These are phyloP conservation scores for Bemisia tabaci DNA, from an alignment of 1,140 invertebrate genomes.

Conservation along the genomic window DNA sequence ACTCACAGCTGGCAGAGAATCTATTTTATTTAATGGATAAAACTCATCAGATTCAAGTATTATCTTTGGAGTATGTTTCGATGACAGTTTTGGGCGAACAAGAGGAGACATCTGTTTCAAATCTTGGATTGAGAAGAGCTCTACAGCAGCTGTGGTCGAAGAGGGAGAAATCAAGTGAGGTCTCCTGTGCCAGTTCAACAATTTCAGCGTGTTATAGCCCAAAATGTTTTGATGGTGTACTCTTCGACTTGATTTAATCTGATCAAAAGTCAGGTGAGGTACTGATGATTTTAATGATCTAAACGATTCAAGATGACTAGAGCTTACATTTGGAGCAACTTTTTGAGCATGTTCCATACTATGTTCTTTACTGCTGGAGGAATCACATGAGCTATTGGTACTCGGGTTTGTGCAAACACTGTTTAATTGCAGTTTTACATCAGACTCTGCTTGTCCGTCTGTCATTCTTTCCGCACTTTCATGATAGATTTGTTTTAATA, in stretches of 20 bases:
- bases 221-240: conserved; percentile 47
- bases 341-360: background rate
- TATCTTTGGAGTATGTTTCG: background rate
- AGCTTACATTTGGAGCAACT: background rate
- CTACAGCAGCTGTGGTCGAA: conserved; percentile 18
- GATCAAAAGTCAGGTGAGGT: background rate
- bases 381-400: conserved; percentile 62
- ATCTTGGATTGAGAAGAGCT: conserved; percentile 18
- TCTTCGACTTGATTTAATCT: background rate
- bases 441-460: conserved; percentile 6
- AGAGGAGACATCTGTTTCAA: conserved; percentile 20
- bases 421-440: conserved; percentile 14
- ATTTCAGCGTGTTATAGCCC: conserved; percentile 66
- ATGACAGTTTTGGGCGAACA: conserved; percentile 15
- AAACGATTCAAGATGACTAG: background rate
- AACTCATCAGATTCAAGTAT: background rate
- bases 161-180: conserved; percentile 29
- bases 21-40: background rate
- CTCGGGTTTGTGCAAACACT: conserved; percentile 51
- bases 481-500: conserved; percentile 1
- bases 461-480: conserved; percentile 4
- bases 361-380: conserved; percentile 22
- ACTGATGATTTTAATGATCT: background rate
- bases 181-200: conserved; percentile 42
- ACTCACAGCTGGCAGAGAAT: background rate